phyloP scores from a whole-genome alignment of 2,797 vertebrate species.

The Nyctibius grandis region DNA sequence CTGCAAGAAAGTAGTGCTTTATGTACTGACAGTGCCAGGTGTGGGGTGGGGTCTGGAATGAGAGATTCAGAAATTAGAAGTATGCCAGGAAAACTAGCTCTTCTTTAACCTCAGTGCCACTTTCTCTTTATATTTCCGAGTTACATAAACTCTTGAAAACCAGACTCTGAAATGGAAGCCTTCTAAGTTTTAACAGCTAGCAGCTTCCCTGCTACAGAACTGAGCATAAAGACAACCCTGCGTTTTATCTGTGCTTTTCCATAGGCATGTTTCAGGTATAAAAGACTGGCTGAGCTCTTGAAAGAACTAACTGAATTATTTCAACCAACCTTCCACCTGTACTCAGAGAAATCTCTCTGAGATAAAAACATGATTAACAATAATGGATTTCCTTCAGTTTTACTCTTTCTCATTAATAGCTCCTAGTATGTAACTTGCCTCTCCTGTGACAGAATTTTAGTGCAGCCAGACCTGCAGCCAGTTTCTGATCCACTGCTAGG shows the following conservation, averaged over 20 bases:
- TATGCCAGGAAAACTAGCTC: not conserved
- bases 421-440: not conserved
- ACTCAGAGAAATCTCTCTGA: not conserved
- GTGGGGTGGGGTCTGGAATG: not conserved
- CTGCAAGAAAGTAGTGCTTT: not conserved
- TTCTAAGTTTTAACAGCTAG: not conserved
- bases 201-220: not conserved
- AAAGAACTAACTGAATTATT: not conserved
- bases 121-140: not conserved
- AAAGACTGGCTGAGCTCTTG: not conserved
- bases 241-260: not conserved
- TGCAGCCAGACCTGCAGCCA: not conserved
- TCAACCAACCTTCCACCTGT: not conserved
- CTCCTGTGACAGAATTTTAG: not conserved
- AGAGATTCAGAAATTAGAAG: not conserved
- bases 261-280: not conserved
- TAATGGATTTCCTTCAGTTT: not conserved
- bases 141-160: not conserved
- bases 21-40: not conserved
- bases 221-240: not conserved
- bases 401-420: not conserved
- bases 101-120: not conserved
- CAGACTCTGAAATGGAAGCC: not conserved
- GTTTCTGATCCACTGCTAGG: not conserved
- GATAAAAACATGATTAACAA: not conserved